Evolutionary conservation across 2,888 invertebrate species (phyloP).

Genomic region (Pyrocoelia pectoralis): DNA sequence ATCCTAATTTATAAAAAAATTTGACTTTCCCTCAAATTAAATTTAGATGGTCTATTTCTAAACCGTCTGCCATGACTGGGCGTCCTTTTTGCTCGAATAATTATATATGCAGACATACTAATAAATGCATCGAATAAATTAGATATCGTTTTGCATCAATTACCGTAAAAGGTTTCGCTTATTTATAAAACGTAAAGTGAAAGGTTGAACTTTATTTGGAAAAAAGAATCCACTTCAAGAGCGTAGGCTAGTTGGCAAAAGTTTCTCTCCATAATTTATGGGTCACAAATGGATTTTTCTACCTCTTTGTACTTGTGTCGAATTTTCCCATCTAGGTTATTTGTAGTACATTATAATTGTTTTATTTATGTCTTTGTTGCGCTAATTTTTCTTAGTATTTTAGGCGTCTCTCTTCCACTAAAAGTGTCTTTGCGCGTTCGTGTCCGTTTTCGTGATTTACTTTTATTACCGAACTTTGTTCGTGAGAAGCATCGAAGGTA

Average conservation of each 20-base stretch:
- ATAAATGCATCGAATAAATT: conserved; percentile 4
- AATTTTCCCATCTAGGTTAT: neutral
- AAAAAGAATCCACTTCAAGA: conserved; percentile 9
- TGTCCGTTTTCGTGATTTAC: conserved; percentile 21
- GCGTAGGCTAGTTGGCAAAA: neutral
- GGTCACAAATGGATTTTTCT: conserved; percentile 4
- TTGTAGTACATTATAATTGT: conserved; percentile 11
- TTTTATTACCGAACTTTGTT: conserved; percentile 20
- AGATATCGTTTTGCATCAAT: neutral
- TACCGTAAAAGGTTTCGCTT: conserved; percentile 11
- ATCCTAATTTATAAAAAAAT: neutral
- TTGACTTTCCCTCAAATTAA: neutral
- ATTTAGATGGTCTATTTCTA: neutral
- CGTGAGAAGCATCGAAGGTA: conserved; percentile 17
- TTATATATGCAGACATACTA: neutral
- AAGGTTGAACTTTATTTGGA: conserved; percentile 9
- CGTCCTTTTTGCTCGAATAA: neutral
- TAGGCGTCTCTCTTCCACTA: conserved; percentile 8
- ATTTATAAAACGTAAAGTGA: conserved; percentile 9
- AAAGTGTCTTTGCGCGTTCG: conserved; percentile 3
- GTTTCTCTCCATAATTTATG: conserved; percentile 9
- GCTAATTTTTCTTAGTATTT: conserved; percentile 15
- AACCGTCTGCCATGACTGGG: neutral
- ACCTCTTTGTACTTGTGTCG: neutral
- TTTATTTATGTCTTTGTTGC: conserved; percentile 12